Percentiles rank a stretch among this genome's conserved stretches.
Evolutionary conservation across 1,140 invertebrate species (phyloP).

Genomic region (Andrena cerasifolii): DNA sequence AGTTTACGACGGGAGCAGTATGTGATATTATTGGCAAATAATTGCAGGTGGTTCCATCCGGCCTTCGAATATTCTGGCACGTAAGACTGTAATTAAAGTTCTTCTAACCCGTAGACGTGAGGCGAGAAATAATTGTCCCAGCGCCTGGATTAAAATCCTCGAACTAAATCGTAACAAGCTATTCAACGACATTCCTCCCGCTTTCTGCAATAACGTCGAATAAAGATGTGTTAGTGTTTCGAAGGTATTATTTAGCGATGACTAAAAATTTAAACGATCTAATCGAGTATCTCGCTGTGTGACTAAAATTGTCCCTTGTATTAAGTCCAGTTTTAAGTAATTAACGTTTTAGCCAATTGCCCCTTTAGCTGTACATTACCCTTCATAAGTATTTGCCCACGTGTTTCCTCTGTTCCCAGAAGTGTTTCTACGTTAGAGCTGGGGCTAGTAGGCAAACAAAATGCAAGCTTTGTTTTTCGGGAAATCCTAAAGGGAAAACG

Average conservation of each 20-base stretch:
- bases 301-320: neutral
- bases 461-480: too few species aligned
- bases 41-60: conserved; percentile 75
- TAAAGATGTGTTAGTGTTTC: neutral
- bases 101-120: conserved; percentile 40
- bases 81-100: conserved; percentile 68
- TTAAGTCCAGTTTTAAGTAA: neutral
- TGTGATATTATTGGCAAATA: conserved; percentile 65
- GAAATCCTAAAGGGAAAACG: neutral
- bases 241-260: neutral
- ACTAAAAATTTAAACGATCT: neutral
- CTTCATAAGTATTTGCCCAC: too few species aligned
- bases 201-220: conserved; percentile 2
- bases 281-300: neutral
- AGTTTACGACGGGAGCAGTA: conserved; percentile 18
- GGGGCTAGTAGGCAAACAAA: too few species aligned
- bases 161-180: conserved; percentile 24
- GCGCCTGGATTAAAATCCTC: conserved; percentile 42
- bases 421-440: too few species aligned
- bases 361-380: too few species aligned
- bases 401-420: too few species aligned
- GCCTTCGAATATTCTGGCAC: conserved; percentile 73
- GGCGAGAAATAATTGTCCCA: conserved; percentile 3
- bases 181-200: neutral
- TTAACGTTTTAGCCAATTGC: neutral